These are phyloP conservation scores for Saturnia pavonia DNA, from an alignment of 2,888 invertebrate species.

Conservation along the genomic window DNA sequence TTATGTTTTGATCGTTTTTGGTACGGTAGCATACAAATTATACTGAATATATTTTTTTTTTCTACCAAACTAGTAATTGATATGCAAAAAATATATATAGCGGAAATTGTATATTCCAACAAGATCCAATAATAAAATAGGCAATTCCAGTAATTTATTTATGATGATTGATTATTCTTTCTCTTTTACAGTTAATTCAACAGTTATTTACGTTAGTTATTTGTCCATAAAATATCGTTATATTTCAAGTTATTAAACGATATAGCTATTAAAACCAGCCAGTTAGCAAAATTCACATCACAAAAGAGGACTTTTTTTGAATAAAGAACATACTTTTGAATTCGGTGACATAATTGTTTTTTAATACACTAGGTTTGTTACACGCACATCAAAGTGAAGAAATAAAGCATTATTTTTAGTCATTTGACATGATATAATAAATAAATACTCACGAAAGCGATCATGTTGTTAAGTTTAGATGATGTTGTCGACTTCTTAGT, in stretches of 20 bases:
- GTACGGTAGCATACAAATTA: too few species aligned
- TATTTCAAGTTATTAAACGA: background rate
- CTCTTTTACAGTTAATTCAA: background rate
- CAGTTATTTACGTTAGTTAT: background rate
- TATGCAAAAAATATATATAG: too few species aligned
- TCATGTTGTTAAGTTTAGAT: slow-evolving; percentile 74
- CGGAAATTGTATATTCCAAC: too few species aligned
- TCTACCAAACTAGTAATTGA: too few species aligned
- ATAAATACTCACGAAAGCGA: slow-evolving; percentile 73
- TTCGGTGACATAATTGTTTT: too few species aligned
- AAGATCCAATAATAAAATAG: too few species aligned
- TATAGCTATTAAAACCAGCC: background rate
- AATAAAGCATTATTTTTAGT: slow-evolving; percentile 14
- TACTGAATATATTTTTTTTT: too few species aligned
- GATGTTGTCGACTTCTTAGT: slow-evolving; percentile 60
- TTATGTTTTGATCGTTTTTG: background rate
- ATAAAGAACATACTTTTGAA: slow-evolving; percentile 5
- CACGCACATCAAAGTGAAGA: background rate
- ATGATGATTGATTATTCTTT: background rate
- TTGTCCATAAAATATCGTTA: background rate
- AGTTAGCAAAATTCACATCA: background rate
- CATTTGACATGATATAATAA: background rate
- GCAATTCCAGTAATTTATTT: too few species aligned
- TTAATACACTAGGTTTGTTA: background rate
- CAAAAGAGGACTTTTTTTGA: background rate